Evolutionary conservation across 2,113 vertebrate genomes (phyloP).

Genomic region (Sterrhoptilus dennistouni): DNA sequence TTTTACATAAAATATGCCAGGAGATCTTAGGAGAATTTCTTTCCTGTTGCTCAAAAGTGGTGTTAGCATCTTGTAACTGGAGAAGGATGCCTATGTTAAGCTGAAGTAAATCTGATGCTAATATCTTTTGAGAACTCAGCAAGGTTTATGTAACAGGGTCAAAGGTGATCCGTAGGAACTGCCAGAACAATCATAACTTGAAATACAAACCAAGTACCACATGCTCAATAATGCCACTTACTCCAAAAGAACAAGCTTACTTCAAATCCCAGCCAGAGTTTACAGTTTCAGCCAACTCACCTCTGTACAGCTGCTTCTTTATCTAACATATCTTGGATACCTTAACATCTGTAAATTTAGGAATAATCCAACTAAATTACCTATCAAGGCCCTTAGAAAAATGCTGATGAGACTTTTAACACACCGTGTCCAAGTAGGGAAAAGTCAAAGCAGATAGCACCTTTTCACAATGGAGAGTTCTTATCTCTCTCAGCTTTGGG

Average conservation of each 20-base stretch:
- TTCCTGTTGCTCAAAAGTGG: neutral
- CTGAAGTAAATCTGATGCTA: neutral
- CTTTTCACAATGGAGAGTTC: neutral
- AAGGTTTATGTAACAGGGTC: neutral
- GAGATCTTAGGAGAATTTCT: neutral
- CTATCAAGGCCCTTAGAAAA: neutral
- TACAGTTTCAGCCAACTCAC: neutral
- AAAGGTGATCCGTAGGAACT: neutral
- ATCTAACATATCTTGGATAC: neutral
- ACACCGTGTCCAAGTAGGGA: rapidly evolving
- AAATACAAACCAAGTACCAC: neutral
- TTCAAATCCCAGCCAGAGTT: neutral
- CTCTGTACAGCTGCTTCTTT: neutral
- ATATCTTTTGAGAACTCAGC: neutral
- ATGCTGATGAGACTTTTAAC: neutral
- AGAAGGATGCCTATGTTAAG: neutral
- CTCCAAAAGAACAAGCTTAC: neutral
- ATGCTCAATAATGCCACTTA: neutral
- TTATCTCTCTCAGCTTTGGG: neutral
- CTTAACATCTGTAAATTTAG: neutral
- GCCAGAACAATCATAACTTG: neutral
- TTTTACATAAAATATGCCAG: neutral
- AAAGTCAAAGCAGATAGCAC: neutral
- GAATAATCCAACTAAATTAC: neutral
- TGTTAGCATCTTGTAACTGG: neutral